Evolutionary conservation across 1,140 invertebrate genomes (phyloP).

Genomic region (Drosophila takahashii): DNA sequence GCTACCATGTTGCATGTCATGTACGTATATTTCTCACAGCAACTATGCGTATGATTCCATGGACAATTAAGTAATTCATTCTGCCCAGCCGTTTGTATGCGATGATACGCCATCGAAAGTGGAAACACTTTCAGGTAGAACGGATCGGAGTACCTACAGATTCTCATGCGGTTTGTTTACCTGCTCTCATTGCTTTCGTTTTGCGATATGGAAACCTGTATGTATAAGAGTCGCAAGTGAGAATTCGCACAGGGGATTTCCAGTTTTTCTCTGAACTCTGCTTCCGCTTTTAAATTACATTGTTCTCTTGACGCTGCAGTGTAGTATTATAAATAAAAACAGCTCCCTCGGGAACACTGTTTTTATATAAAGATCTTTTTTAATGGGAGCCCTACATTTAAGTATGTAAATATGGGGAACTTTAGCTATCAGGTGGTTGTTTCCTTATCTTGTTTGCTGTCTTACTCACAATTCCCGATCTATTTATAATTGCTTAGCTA

Average conservation of each 20-base stretch:
- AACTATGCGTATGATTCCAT: constrained; percentile 25
- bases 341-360: constrained; percentile 4
- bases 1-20: constrained; percentile 40
- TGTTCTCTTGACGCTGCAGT: not conserved
- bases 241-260: constrained; percentile 19
- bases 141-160: not conserved
- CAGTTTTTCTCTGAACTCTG: constrained; percentile 24
- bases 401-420: not conserved
- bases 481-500: constrained; percentile 18
- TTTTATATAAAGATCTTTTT: not conserved
- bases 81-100: constrained; percentile 12
- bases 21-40: constrained; percentile 27
- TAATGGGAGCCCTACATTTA: not conserved
- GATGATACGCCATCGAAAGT: constrained; percentile 26
- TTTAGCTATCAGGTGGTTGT: constrained; percentile 38
- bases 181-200: constrained; percentile 29
- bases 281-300: constrained; percentile 30
- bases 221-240: constrained; percentile 19
- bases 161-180: constrained; percentile 33
- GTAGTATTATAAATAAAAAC: constrained; percentile 2
- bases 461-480: constrained; percentile 30
- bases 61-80: constrained; percentile 49
- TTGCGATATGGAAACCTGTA: constrained; percentile 31
- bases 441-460: constrained; percentile 26
- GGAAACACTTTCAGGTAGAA: constrained; percentile 37